Base-by-base conservation (phyloP, 2,113 vertebrate species). In the Lucifuga dentata region DNA sequence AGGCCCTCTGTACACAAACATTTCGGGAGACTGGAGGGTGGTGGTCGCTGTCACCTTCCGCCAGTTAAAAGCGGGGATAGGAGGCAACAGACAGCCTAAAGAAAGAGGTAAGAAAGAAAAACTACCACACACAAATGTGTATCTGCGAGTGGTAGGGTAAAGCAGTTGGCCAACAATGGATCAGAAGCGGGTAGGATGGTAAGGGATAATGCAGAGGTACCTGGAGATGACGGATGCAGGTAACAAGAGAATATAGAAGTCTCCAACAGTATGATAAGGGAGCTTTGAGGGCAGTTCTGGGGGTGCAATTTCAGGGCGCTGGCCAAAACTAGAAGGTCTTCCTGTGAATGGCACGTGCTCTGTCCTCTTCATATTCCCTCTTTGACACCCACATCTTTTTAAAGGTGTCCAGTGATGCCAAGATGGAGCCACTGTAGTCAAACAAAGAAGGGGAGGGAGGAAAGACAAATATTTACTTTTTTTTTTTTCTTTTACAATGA, bases 311-410 rank as follows among this genome's bases (percentile, higher is more conserved):
- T 24, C 8, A 6, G 41, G 26, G 6, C n/a, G 11, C 17, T 8
- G 48, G 38, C 53, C 44, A 51, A 64, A 11, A 19, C 70, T 91
- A 97, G 91, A 97, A 97, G 35, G 95, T 96, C 89, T 97, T 97
- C 78, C 95, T 94, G 89, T 97, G 95, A 87, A 97, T 94, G 84
- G 95, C 95, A 33, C 95, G 93, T 0, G 93, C 85, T 44, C 95
- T 90, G 60, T 96, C 95, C 76, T 97, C 95, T 81, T 97, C 95
- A 3, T 97, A 97, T 72, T 97, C 95, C 77, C 96, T 94, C 90
- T 96, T 97, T 39, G 95, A 96, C 68, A 97, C 93, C 95, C 95
- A 97, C 95, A 97, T 97, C 92, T 95, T 96, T 81, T 97, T 97
- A 66, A 97, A 97, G 39, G 95, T 97, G 88, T 97, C 95, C 83